These are phyloP conservation scores for Mionectes olivaceus DNA, from an alignment of 2,797 vertebrate species.

Conservation along the genomic window DNA sequence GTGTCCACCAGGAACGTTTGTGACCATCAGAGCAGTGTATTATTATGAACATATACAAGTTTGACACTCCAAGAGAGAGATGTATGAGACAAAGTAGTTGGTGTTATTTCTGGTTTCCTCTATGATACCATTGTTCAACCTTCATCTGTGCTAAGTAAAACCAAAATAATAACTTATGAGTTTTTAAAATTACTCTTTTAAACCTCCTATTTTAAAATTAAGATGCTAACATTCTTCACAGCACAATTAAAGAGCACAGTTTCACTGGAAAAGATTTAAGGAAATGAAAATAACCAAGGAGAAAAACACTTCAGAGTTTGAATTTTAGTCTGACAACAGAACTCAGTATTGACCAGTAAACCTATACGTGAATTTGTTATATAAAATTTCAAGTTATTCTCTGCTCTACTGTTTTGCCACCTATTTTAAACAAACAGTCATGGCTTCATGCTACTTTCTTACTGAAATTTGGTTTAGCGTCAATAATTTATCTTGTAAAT, in stretches of 20 bases:
- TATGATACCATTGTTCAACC: neutral
- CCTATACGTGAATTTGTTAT: neutral
- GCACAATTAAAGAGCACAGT: neutral
- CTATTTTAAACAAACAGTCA: neutral
- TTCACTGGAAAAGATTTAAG: neutral
- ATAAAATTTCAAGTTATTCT: neutral
- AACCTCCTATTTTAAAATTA: constrained; percentile 1
- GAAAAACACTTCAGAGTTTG: neutral
- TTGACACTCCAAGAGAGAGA: neutral
- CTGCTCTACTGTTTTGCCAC: neutral
- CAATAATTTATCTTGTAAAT: neutral
- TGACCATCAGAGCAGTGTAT: neutral
- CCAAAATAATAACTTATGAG: neutral
- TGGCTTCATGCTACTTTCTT: neutral
- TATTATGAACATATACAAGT: neutral
- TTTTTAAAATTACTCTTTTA: neutral
- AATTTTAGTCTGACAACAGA: neutral
- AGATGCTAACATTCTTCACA: constrained; percentile 12
- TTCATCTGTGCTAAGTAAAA: neutral
- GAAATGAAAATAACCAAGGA: neutral
- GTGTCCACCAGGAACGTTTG: neutral
- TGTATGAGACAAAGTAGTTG: neutral
- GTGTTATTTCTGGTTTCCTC: neutral
- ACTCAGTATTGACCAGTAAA: neutral
- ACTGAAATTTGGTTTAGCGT: neutral